Conservation (phyloP, 1,140 invertebrate species). For the Paraescarpia echinospica region DNA sequence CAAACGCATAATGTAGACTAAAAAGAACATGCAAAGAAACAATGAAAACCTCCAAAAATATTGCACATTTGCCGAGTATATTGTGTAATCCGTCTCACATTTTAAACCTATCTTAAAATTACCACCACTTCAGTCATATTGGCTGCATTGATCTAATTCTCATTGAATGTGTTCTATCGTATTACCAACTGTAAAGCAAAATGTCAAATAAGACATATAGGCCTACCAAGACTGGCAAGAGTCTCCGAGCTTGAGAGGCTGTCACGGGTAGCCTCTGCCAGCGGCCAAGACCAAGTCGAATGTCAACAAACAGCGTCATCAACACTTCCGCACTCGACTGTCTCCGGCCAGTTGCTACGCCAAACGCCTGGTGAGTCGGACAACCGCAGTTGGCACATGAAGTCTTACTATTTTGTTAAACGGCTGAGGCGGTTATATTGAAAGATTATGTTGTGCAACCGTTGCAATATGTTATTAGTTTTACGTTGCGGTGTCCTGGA, state of each 20-base stretch:
- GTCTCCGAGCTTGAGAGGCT: neutral
- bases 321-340: neutral
- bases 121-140: too few relatives aligned
- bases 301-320: conserved; percentile 4
- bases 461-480: neutral
- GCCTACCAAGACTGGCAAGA: neutral
- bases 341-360: neutral
- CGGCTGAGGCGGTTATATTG: neutral
- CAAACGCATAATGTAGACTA: too few relatives aligned
- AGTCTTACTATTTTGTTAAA: neutral
- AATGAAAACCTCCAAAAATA: too few relatives aligned
- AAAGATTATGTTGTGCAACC: neutral
- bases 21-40: too few relatives aligned
- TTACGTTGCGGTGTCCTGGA: neutral
- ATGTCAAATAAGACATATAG: neutral
- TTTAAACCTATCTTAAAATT: too few relatives aligned
- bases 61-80: too few relatives aligned
- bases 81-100: too few relatives aligned
- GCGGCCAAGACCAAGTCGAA: neutral
- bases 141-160: neutral
- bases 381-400: neutral
- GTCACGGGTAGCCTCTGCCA: neutral
- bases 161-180: neutral
- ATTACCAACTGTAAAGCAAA: neutral
- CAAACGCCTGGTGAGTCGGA: neutral